Evolutionary conservation across 2,888 invertebrate species (phyloP), one percentile per base, ranked within the genome.

Genomic region (Ophion ellenae): DNA sequence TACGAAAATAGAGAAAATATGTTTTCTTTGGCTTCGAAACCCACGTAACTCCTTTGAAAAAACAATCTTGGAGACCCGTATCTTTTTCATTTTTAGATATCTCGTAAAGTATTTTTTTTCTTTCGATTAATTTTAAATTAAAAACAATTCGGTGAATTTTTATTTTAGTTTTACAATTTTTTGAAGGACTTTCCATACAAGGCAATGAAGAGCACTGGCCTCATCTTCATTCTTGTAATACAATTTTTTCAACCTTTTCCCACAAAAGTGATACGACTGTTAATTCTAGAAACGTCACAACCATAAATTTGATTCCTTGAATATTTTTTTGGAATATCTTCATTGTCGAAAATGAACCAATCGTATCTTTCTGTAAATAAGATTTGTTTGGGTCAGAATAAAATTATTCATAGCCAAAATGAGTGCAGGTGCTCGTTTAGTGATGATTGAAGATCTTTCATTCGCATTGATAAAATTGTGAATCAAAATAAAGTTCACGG

Each of bases 111-210:
- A 53, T 17, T 53, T 14, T 14, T 5, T 5, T 53, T 53, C 11
- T 17, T 14, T 53, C 0, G 17, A 53, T 11, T 53, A 11, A 53
- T 2, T 17, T 53, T 0, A 17, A 17, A 14, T 1, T 53, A 11
- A 2, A 5, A 11, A 17, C 14, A 17, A 53, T 53, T 53, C 53
- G 17, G 14, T 53, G 53, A 5, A 32, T 9, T 2, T 70, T 70
- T 70, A 70, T 70, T 53, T 1, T 17, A 28, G 53, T 70, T 53
- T 32, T n/a, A 57, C 20, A 11, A 3, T 73, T 73, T 59, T 36
- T 59, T 36, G 40, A 9, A 6, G 0, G 6, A 40, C 9, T 32
- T 32, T 32, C 32, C 4, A 32, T 4, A 32, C 32, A 32, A 32
- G 32, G 2, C 2, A 32, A 32, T 32, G 2, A 32, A 32, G 4